phyloP scores from a whole-genome alignment of 2,797 vertebrate genomes.

The Ceyx erithaca region DNA sequence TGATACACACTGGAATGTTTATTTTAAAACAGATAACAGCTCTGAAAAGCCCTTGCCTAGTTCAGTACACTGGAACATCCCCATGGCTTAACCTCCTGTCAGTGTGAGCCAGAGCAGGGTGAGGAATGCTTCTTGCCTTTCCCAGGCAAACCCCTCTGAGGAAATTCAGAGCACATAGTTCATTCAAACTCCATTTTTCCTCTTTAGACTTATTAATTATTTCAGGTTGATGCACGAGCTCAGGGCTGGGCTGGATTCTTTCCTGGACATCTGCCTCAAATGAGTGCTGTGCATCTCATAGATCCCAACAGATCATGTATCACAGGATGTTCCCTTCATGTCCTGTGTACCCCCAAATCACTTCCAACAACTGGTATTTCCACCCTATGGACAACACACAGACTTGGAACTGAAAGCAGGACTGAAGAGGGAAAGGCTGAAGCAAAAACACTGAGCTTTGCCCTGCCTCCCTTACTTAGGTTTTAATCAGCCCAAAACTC shows the following conservation, averaged over 20 bases:
- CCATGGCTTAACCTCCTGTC: conserved; percentile 52
- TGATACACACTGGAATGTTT: conserved; percentile 48
- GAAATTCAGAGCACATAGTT: conserved; percentile 41
- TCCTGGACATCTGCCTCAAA: conserved; percentile 52
- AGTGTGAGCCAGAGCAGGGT: conserved; percentile 44
- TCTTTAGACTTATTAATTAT: conserved; percentile 60
- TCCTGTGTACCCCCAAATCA: neutral
- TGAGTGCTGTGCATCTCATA: neutral
- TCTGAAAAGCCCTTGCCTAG: conserved; percentile 44
- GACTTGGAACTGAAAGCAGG: neutral
- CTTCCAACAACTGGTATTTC: conserved; percentile 22
- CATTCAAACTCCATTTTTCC: conserved; percentile 20
- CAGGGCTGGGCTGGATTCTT: conserved; percentile 20
- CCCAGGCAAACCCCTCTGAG: conserved; percentile 20
- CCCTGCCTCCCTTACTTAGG: neutral
- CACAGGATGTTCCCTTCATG: neutral
- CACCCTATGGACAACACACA: neutral
- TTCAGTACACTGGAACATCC: conserved; percentile 30
- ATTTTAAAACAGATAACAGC: conserved; percentile 57
- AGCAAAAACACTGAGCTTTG: neutral
- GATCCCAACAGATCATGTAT: conserved; percentile 11
- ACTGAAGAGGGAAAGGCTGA: neutral
- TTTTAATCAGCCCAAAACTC: conserved; percentile 35
- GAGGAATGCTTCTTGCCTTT: conserved; percentile 52
- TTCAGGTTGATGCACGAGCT: conserved; percentile 41